Conservation (phyloP, 2,113 vertebrate genomes). For the Piprites chloris region DNA sequence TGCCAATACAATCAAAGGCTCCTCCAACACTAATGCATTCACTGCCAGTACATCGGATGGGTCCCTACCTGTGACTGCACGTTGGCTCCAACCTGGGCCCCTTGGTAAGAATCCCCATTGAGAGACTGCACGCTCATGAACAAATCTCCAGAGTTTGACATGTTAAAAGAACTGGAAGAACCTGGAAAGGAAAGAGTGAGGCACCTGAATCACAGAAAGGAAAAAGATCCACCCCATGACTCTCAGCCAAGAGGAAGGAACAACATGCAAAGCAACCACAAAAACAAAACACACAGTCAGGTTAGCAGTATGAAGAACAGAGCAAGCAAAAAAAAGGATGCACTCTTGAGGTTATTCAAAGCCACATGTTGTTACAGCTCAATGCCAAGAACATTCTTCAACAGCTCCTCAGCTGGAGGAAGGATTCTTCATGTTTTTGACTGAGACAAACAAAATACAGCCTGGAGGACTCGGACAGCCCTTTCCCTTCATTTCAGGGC, state of each 20-base stretch:
- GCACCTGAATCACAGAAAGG: conserved; percentile 91
- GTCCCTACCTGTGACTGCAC: conserved; percentile 99
- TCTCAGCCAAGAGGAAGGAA: conserved; percentile 75
- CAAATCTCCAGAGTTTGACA: conserved; percentile 99
- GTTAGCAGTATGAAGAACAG: conserved; percentile 79
- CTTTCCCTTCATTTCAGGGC: background rate
- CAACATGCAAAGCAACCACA: conserved; percentile 76
- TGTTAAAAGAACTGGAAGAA: conserved; percentile 99
- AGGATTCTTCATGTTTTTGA: background rate
- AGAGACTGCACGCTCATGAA: conserved; percentile 99
- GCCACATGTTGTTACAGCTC: conserved; percentile 36
- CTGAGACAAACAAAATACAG: conserved; percentile 26
- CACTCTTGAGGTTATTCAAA: conserved; percentile 54
- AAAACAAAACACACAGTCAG: conserved; percentile 68
- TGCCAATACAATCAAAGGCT: conserved; percentile 68
- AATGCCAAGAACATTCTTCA: conserved; percentile 31
- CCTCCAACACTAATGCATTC: conserved; percentile 64
- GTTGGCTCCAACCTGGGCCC: conserved; percentile 99
- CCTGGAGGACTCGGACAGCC: background rate
- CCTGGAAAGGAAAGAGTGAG: conserved; percentile 97
- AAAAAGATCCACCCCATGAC: conserved; percentile 78
- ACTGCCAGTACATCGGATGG: conserved; percentile 74
- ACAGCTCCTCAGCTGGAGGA: conserved; percentile 46
- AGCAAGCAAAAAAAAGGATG: conserved; percentile 69
- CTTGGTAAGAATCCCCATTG: conserved; percentile 99